These are phyloP conservation scores for Mormyrus proboscirostris DNA, from an alignment of 2,797 vertebrate species.

Conservation along the genomic window DNA sequence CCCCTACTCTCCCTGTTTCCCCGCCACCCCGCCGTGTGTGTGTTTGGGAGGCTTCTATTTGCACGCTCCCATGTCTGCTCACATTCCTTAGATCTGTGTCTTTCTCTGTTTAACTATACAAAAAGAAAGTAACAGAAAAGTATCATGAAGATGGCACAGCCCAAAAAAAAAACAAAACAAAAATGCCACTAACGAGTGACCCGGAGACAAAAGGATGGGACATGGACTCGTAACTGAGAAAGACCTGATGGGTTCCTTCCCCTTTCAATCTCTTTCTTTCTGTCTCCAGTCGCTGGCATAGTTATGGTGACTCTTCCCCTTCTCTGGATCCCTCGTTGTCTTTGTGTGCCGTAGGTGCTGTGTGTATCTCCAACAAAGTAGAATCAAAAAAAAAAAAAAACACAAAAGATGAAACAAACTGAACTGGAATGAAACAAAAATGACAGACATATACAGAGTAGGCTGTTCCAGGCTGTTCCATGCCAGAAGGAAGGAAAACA, in stretches of 20 bases:
- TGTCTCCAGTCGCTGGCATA: slow-evolving; percentile 49
- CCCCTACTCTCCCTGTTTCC: not conserved
- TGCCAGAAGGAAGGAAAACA: slow-evolving; percentile 46
- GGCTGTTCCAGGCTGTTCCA: slow-evolving; percentile 44
- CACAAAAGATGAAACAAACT: slow-evolving; percentile 42
- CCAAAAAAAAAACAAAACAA: not conserved
- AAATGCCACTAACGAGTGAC: not conserved
- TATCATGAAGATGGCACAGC: slow-evolving; percentile 7
- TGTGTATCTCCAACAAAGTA: slow-evolving; percentile 65
- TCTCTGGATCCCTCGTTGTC: slow-evolving; percentile 54
- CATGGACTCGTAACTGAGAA: not conserved
- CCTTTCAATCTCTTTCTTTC: slow-evolving; percentile 34
- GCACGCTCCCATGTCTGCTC: not conserved
- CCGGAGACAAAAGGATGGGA: slow-evolving; percentile 3
- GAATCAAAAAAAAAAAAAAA: slow-evolving; percentile 45
- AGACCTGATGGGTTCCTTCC: not conserved
- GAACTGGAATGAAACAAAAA: slow-evolving; percentile 38
- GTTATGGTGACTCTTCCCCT: slow-evolving; percentile 48
- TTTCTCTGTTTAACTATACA: not conserved
- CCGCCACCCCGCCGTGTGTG: not conserved
- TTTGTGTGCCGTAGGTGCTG: slow-evolving; percentile 65
- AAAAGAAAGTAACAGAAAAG: not conserved
- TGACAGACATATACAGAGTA: slow-evolving; percentile 45
- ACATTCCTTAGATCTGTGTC: slow-evolving; percentile 13
- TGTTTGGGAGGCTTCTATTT: not conserved